Base-by-base conservation (phyloP, 2,113 vertebrate species). In the Typhlomys cinereus region DNA sequence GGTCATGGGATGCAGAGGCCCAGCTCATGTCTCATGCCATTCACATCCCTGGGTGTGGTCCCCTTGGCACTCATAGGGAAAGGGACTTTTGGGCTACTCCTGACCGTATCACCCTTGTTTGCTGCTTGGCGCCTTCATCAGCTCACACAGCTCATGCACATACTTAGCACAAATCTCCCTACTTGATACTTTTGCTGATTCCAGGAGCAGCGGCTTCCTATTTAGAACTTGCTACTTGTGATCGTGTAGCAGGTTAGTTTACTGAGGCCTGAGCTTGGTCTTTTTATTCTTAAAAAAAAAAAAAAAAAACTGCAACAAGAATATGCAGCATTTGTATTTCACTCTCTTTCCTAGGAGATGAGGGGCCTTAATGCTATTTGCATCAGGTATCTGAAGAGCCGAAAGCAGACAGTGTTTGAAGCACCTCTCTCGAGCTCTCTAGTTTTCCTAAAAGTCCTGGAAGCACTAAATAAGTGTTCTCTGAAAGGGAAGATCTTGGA, bases 231-330 rank as follows among this genome's bases (percentile, higher is more conserved):
- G 59, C 29, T 84, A 31, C 29, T 82, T 61, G 23, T 27, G 39
- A 21, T 36, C 70, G 52, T 86, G 34, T 2, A 13, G 29, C 17
- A 48, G 57, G 39, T 12, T 74, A 48, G 36, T 57, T 46, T 75
- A 70, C 50, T 50, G 14, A 76, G 50, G 14, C 17, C 36, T 73
- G 85, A 59, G 73, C 44, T 31, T 50, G n/a, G 20, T 92, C 66
- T 85, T 92, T 89, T 69, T 71, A 18, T n/a, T 95, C 76, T 44
- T 85, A 59, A 93, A 94, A 93, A 10, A 50, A n/a, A 62, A n/a
- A n/a, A n/a, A n/a, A n/a, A n/a, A n/a, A n/a, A n/a, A n/a, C n/a
- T 15, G 48, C 15, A 73, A 13, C 31, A 69, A 83, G 31, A 88
- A 75, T 54, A 54, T 84, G 7, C 44, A 48, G 12, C 41, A 8